Evolutionary conservation across 2,797 vertebrate species (phyloP).

Genomic region (Lutjanus argentimaculatus): DNA sequence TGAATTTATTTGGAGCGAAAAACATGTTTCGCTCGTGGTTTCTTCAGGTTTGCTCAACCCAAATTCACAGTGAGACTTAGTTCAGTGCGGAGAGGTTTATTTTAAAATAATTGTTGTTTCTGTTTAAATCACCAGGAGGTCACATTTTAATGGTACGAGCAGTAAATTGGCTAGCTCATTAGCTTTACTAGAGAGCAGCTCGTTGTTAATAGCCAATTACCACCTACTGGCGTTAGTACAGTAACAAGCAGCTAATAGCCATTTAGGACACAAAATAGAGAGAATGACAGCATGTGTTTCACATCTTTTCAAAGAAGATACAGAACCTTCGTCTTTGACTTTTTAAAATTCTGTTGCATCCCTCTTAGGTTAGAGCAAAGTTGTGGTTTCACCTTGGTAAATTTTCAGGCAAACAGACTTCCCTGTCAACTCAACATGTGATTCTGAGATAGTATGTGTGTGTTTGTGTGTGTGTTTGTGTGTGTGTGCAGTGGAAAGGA

Average conservation of each 20-base stretch:
- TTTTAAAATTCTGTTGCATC: not conserved
- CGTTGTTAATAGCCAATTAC: too few species aligned
- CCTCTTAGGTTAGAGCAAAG: slow-evolving; percentile 2
- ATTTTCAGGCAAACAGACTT: slow-evolving; percentile 20
- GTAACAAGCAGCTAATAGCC: not conserved
- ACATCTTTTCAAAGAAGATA: not conserved
- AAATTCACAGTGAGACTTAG: too few species aligned
- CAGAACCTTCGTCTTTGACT: not conserved
- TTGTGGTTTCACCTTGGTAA: slow-evolving; percentile 12
- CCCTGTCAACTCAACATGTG: slow-evolving; percentile 27
- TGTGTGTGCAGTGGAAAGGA: not conserved
- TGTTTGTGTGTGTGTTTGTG: not conserved
- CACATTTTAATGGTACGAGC: too few species aligned
- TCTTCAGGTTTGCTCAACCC: too few species aligned
- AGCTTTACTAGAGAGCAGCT: too few species aligned
- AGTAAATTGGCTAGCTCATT: too few species aligned
- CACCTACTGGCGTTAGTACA: too few species aligned
- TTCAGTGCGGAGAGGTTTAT: too few species aligned
- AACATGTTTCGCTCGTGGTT: too few species aligned
- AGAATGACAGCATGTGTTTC: not conserved
- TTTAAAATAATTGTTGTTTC: too few species aligned
- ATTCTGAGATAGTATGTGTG: slow-evolving; percentile 1
- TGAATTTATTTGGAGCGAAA: too few species aligned
- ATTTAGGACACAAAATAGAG: not conserved
- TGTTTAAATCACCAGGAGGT: too few species aligned